Base-by-base conservation (phyloP, 37 sponge, comb jelly and placozoan species). In the Theonella swinhoei region DNA sequence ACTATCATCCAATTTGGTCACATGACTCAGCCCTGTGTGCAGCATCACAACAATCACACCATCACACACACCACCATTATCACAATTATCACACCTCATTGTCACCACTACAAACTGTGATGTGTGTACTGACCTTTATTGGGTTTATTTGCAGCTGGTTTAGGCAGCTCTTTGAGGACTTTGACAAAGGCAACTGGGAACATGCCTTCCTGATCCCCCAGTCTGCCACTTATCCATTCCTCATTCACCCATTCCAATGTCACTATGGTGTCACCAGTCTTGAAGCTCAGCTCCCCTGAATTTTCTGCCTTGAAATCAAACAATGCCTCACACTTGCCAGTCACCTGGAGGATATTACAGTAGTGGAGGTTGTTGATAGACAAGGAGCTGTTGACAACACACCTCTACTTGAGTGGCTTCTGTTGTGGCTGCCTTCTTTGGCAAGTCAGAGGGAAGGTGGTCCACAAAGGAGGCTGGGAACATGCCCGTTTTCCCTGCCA, bases 111-210 rank as follows among this genome's bases (percentile, higher is more conserved):
- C n/a, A n/a, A n/a, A n/a, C 9, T 37, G 7, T 36, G 40, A 24
- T 5, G 37, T 30, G 24, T 41, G 23, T 41, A 4, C 29, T 37
- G 72, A 32, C 32, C 37, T 37, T 47, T 47, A 14, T n/a, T 64
- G 65, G 65, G 29, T n/a, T n/a, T n/a, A 70, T 24, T 39, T 8
- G 35, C 40, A 25, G 34, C 28, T 63, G 68, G 47, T 35, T 70
- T 81, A 29, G 93, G 93, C 24, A 95, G 79, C 38, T 91, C 92
- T 42, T 79, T 25, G 30, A 83, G 31, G 24, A 95, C 77, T 62
- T 92, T 82, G 19, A 95, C 96, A 88, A 95, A 95, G 59, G 28
- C 40, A 2, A 84, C 70, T 24, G 96, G 96, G 54, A 95, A 95
- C 60, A 95, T 90, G 3, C 96, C 96, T 62, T 82, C 85, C 61